Evolutionary conservation across 2,797 vertebrate genomes (phyloP).

Genomic region (Chelonia mydas): DNA sequence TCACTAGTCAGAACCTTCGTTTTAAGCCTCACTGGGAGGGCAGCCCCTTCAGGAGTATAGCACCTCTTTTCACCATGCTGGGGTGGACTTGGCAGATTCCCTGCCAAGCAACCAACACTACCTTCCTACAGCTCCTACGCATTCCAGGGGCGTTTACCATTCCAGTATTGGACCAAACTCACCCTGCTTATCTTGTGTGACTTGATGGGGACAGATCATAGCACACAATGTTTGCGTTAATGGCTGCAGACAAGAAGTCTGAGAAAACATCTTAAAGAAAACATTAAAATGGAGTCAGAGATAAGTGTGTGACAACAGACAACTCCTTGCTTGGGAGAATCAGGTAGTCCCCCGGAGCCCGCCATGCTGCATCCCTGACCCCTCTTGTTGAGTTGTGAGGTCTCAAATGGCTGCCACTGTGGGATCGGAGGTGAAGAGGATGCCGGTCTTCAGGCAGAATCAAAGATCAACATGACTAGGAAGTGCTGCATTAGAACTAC

Average conservation of each 20-base stretch:
- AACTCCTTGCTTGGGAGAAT: background rate
- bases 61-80: background rate
- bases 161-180: background rate
- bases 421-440: background rate
- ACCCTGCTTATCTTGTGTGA: background rate
- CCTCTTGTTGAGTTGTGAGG: no score
- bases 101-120: background rate
- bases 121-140: background rate
- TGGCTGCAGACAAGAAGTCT: background rate
- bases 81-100: background rate
- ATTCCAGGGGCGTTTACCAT: background rate
- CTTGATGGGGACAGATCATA: background rate
- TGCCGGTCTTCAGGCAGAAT: background rate
- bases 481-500: background rate
- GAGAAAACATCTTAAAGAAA: background rate
- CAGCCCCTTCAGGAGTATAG: background rate
- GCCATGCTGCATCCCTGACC: no score
- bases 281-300: background rate
- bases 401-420: background rate
- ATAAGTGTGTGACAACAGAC: background rate
- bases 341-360: background rate
- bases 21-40: background rate
- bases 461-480: fast-evolving
- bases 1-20: slow-evolving; percentile 20
- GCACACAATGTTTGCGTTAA: background rate